A percentile compares a stretch with the other conserved stretches of the same genome.
Conservation (phyloP, 2,113 vertebrate species). For the Notothenia coriiceps region DNA sequence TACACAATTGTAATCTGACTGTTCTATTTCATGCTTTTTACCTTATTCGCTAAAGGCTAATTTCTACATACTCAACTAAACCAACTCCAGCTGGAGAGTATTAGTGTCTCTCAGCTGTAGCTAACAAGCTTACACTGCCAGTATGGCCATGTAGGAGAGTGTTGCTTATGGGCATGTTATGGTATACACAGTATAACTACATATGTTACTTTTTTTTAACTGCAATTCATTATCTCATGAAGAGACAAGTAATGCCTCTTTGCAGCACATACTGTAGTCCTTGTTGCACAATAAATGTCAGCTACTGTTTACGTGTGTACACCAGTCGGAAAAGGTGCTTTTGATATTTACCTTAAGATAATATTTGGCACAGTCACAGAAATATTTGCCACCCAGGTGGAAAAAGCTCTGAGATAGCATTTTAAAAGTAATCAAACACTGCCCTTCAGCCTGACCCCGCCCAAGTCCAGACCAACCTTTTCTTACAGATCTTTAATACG, state of each 20-base stretch:
- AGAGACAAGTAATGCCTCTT: background rate
- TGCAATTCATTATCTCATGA: constrained; percentile 1
- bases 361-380: constrained; percentile 15
- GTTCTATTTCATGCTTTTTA: constrained; percentile 53
- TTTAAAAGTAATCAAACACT: background rate
- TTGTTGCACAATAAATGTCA: background rate
- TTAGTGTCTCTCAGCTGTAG: constrained; percentile 52
- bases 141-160: constrained; percentile 45
- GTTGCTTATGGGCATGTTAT: constrained; percentile 42
- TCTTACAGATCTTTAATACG: background rate
- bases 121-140: constrained; percentile 53
- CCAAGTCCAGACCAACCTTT: background rate
- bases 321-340: background rate
- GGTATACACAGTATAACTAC: constrained; percentile 34
- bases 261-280: background rate
- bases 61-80: constrained; percentile 65
- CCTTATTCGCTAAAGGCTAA: constrained; percentile 60
- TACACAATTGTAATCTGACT: constrained; percentile 26
- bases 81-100: constrained; percentile 67
- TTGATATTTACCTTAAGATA: constrained; percentile 31
- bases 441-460: background rate
- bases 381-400: background rate
- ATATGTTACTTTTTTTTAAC: constrained; percentile 33
- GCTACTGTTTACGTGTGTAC: constrained; percentile 10
- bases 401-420: background rate